These are phyloP conservation scores for Drosophila affinis DNA, from an alignment of 2,888 invertebrate species.

Conservation along the genomic window DNA sequence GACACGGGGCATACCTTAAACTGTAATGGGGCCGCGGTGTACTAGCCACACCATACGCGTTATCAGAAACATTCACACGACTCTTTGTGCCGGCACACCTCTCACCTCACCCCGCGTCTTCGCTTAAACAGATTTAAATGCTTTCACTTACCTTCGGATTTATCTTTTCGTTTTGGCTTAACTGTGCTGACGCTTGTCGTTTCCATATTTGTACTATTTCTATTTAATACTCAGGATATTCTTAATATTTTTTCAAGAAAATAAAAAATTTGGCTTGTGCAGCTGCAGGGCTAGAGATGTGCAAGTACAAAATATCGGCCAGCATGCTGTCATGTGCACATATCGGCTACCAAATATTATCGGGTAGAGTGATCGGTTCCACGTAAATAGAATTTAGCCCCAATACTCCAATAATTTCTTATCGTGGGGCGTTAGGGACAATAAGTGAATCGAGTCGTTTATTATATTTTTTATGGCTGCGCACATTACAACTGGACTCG, in stretches of 20 bases:
- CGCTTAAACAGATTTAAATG: constrained; percentile 38
- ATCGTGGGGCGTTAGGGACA: not conserved
- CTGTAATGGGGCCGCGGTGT: constrained; percentile 56
- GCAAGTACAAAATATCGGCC: constrained; percentile 6
- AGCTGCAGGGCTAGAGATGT: constrained; percentile 23
- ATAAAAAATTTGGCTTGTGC: constrained; percentile 30
- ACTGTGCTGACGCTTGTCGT: constrained; percentile 50
- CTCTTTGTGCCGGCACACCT: constrained; percentile 65
- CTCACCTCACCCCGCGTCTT: constrained; percentile 56
- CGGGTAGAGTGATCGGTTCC: constrained; percentile 28
- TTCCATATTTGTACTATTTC: constrained; percentile 48
- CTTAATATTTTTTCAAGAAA: constrained; percentile 17
- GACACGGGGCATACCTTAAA: constrained; percentile 78
- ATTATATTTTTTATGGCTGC: constrained; percentile 13
- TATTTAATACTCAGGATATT: constrained; percentile 5
- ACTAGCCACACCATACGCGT: constrained; percentile 47
- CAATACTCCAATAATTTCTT: constrained; percentile 3
- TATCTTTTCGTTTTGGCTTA: constrained; percentile 59
- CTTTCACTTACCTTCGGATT: constrained; percentile 67
- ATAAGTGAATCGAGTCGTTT: not conserved
- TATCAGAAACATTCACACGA: constrained; percentile 33
- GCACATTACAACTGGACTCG: constrained; percentile 10
- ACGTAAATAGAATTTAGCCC: constrained; percentile 32
- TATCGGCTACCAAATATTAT: constrained; percentile 9
- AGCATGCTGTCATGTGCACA: not conserved